phyloP scores from a whole-genome alignment of 92 coral and sea anemone species.

The Epizoanthus ramosus region DNA sequence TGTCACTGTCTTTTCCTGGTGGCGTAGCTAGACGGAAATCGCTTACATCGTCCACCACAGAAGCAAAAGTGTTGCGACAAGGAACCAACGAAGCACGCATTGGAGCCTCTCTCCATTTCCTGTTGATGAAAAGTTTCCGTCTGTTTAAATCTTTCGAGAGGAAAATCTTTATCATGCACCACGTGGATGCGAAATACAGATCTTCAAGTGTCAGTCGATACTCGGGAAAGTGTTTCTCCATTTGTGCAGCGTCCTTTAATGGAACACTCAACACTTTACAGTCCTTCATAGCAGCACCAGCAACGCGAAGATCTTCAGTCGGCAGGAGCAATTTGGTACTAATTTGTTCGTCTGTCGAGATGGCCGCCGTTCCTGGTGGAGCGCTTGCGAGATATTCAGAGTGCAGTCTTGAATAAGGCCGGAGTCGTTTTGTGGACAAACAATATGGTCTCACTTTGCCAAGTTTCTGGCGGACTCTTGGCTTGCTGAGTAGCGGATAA shows the following conservation, averaged over 20 bases:
- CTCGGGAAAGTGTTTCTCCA: slow-evolving; percentile 12
- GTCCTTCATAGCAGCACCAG: not conserved
- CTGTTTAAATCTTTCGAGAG: not conserved
- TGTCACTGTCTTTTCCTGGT: not conserved
- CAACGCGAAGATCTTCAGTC: not conserved
- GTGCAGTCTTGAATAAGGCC: slow-evolving; percentile 2
- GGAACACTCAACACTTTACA: not conserved
- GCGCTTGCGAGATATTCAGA: not conserved
- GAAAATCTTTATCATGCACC: slow-evolving; percentile 8
- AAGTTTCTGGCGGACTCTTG: not conserved
- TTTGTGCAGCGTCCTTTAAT: not conserved
- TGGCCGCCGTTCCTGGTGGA: not conserved
- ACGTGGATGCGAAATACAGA: slow-evolving; percentile 26
- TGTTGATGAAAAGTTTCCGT: slow-evolving; percentile 11
- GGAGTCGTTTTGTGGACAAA: not conserved
- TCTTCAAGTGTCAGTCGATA: slow-evolving; percentile 32
- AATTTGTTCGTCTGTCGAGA: not conserved
- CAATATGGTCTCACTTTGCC: slow-evolving; percentile 21
- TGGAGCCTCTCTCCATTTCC: not conserved
- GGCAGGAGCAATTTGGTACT: not conserved
- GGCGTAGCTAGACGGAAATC: not conserved
- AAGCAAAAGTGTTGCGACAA: not conserved
- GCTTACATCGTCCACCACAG: not conserved
- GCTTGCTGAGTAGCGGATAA: slow-evolving; percentile 4
- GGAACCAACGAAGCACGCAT: not conserved